Evolutionary conservation across 2,888 invertebrate genomes (phyloP).

Genomic region (Autographa pulchrina): DNA sequence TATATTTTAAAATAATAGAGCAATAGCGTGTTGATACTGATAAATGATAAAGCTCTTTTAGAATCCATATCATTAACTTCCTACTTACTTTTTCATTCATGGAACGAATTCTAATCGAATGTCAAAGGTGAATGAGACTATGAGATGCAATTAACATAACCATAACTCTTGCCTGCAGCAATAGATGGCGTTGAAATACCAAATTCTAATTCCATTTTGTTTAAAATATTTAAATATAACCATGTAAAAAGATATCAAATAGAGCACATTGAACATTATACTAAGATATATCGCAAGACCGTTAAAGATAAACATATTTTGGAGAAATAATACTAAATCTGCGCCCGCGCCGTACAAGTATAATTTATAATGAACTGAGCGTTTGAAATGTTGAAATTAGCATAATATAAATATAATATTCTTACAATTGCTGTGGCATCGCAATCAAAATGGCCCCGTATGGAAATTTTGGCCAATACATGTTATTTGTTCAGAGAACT

Average conservation of each 20-base stretch:
- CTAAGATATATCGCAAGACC: constrained; percentile 64
- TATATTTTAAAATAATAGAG: not conserved
- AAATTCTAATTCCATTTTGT: constrained; percentile 22
- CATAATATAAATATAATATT: constrained; percentile 84
- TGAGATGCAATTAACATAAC: constrained; percentile 30
- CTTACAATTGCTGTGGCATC: constrained; percentile 79
- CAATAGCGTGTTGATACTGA: not conserved
- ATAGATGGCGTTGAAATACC: constrained; percentile 32
- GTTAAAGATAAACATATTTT: constrained; percentile 70
- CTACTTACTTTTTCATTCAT: not conserved
- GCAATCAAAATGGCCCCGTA: constrained; percentile 71
- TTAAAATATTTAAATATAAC: constrained; percentile 50
- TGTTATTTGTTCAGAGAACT: constrained; percentile 57
- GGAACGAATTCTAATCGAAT: constrained; percentile 29
- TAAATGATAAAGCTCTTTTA: no score
- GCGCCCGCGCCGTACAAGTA: constrained; percentile 29
- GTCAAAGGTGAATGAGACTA: constrained; percentile 33
- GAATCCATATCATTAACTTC: not conserved
- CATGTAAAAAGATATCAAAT: constrained; percentile 52
- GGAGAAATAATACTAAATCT: constrained; percentile 60
- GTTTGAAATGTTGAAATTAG: constrained; percentile 76
- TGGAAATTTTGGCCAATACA: constrained; percentile 72
- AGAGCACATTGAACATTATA: constrained; percentile 55
- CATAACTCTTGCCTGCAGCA: constrained; percentile 20
- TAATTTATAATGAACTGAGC: constrained; percentile 64